phyloP scores from a whole-genome alignment of 1,140 invertebrate species.

The Drosophila guanche region DNA sequence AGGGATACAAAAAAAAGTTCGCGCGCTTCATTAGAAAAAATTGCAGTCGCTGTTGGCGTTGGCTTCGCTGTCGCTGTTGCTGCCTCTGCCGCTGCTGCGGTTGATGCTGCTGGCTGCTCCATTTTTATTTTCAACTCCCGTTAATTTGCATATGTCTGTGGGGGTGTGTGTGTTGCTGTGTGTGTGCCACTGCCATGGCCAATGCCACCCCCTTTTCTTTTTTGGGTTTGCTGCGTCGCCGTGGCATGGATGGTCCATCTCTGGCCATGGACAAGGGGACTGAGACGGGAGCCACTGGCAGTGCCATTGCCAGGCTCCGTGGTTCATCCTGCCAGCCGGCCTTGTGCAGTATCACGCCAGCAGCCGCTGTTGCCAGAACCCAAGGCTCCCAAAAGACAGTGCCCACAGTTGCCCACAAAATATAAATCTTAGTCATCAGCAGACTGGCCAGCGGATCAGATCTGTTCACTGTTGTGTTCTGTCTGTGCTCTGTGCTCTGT shows the following conservation, averaged over 20 bases:
- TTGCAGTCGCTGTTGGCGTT: constrained; percentile 29
- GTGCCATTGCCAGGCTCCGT: constrained; percentile 67
- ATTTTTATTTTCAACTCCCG: constrained; percentile 74
- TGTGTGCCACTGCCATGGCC: constrained; percentile 64
- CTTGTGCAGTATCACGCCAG: constrained; percentile 81
- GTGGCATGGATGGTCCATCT: constrained; percentile 35
- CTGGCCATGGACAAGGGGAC: constrained; percentile 17
- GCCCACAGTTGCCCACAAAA: constrained; percentile 58
- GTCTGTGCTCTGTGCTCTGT: too few species aligned
- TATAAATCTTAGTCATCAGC: constrained; percentile 79
- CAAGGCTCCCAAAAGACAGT: constrained; percentile 49
- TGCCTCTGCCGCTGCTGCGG: constrained; percentile 26
- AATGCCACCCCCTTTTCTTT: constrained; percentile 69
- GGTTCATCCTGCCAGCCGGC: constrained; percentile 80
- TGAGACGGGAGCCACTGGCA: too few species aligned
- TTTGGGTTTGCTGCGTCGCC: constrained; percentile 29
- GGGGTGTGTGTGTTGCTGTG: constrained; percentile 47
- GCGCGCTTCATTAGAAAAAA: constrained; percentile 71
- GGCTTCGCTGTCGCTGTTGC: constrained; percentile 9
- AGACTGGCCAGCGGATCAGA: constrained; percentile 55
- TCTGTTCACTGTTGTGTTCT: constrained; percentile 14
- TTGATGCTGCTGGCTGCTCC: constrained; percentile 70
- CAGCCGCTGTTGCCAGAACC: constrained; percentile 81
- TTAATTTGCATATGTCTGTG: constrained; percentile 71
- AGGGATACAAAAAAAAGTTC: constrained; percentile 37